Base-by-base conservation (phyloP, 2,888 invertebrate species). In the Cremastinae sp. region DNA sequence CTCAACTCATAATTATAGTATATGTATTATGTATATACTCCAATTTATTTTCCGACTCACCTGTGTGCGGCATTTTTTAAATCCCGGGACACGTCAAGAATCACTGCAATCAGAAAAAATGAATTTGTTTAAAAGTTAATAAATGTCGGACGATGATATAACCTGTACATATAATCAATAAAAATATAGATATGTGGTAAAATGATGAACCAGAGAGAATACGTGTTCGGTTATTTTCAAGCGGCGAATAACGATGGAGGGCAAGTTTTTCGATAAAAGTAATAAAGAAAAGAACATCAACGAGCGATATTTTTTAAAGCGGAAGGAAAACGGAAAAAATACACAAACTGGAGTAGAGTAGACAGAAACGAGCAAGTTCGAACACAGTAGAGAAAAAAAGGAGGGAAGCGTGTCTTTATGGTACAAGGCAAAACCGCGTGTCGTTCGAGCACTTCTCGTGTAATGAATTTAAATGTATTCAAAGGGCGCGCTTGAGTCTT, bases 381-480 rank as follows among this genome's bases (percentile, higher is more conserved):
- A n/a, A n/a, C n/a, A n/a, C n/a, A n/a, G n/a, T n/a, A 5, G 9
- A 14, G 16, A 64, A 56, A 64, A 70, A 43, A 62, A 47, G 51
- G 45, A 16, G 43, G 39, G 47, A 53, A 28, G 28, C 16, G 20
- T 68, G 43, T 69, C 28, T 69, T 59, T 59, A 56, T 61, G 56
- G 59, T 65, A 62, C 41, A 43, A 41, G 47, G 62, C 43, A 49
- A 62, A 45, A 43, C 66, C 20, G 47, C 51, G 71, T 79, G 79
- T 75, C 64, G 76, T 75, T 49, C 66, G 80, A 80, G 79, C 76
- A 66, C 76, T 76, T 78, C 79, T 80, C 79, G 81, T 82, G 62
- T 88, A 88, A 88, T 88, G 85, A 87, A 88, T 88, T 88, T 87
- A 87, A 88, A 88, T 88, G 84, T 88, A 88, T 88, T 87, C 88